These are phyloP conservation scores for Therioaphis trifolii DNA, from an alignment of 2,888 invertebrate genomes.

Conservation along the genomic window DNA sequence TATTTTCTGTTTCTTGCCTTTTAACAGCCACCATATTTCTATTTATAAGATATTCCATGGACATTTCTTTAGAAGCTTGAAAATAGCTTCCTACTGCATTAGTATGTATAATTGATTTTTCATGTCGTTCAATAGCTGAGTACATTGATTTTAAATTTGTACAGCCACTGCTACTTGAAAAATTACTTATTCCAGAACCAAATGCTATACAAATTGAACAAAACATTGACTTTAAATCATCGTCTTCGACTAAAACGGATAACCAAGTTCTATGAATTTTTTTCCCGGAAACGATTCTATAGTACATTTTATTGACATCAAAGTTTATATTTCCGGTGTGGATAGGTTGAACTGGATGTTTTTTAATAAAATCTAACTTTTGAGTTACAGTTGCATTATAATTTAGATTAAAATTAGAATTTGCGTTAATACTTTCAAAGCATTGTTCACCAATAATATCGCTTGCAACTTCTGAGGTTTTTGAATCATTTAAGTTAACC, in stretches of 20 bases:
- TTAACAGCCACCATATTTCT: neutral
- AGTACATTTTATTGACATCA: constrained; percentile 1
- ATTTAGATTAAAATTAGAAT: constrained; percentile 1
- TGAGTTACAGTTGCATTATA: neutral
- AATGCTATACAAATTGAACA: constrained; percentile 13
- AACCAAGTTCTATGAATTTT: constrained; percentile 11
- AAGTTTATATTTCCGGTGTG: neutral
- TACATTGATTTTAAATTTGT: constrained; percentile 5
- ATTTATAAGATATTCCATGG: neutral
- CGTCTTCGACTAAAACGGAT: neutral
- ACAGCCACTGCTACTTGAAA: neutral
- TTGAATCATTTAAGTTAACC: no score
- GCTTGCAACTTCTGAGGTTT: no score
- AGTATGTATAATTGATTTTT: neutral
- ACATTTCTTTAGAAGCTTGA: constrained; percentile 5
- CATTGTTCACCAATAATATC: neutral
- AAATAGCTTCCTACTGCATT: neutral
- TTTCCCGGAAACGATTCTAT: neutral
- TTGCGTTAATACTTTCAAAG: neutral
- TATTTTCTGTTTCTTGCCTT: neutral
- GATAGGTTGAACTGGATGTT: constrained; percentile 4
- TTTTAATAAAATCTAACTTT: constrained; percentile 10
- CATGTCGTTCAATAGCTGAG: constrained; percentile 9
- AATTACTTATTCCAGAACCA: constrained; percentile 3
- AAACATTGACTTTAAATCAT: constrained; percentile 1